Percentiles rank a stretch among this genome's conserved stretches.
Conservation (phyloP, 2,113 vertebrate species). For the Eurystomus gularis region DNA sequence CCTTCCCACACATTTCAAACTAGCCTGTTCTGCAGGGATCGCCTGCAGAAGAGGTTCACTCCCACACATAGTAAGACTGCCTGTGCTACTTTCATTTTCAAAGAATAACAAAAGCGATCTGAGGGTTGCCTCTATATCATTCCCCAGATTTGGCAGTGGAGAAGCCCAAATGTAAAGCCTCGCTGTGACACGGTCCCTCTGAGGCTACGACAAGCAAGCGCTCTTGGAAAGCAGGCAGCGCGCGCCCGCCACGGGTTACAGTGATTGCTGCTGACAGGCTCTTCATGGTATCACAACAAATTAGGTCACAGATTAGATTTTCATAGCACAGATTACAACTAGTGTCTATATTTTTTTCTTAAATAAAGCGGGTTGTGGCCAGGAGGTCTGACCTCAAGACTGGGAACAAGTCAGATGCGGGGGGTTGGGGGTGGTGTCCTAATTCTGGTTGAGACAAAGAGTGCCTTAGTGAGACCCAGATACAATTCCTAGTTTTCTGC, state of each 20-base stretch:
- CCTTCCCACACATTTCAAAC: background rate
- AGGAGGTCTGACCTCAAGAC: background rate
- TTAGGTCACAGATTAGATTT: constrained; percentile 69
- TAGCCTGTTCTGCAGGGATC: background rate
- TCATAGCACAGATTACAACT: constrained; percentile 45
- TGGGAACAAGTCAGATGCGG: background rate
- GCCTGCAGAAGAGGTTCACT: background rate
- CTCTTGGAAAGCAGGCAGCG: background rate
- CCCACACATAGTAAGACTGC: background rate
- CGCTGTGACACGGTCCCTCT: background rate
- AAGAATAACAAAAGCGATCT: background rate
- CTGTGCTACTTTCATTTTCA: background rate
- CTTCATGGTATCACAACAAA: constrained; percentile 68
- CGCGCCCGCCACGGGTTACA: background rate
- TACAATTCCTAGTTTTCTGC: background rate
- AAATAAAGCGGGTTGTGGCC: background rate
- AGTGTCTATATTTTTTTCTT: constrained; percentile 8
- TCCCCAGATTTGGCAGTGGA: background rate
- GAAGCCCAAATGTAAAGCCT: background rate
- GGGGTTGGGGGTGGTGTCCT: background rate
- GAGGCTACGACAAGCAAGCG: fast-evolving
- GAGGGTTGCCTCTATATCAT: background rate
- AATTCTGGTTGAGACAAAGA: background rate
- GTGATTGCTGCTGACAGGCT: constrained; percentile 60
- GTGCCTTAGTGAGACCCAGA: background rate